phyloP scores from a whole-genome alignment of 2,113 vertebrate species.

The Seriola quinqueradiata region DNA sequence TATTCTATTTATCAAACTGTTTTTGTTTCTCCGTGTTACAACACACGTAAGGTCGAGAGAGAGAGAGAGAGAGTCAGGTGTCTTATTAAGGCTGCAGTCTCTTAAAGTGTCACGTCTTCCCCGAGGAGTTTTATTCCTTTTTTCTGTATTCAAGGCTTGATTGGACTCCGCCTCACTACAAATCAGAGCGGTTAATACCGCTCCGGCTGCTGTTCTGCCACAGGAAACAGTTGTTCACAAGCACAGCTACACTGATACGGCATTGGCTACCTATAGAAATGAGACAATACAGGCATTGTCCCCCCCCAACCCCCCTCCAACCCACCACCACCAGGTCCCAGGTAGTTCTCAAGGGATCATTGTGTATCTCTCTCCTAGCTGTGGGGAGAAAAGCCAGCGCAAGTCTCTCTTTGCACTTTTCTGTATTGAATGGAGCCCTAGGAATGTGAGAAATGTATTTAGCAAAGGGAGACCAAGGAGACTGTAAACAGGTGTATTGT shows the following conservation, averaged over 20 bases:
- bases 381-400: slow-evolving; percentile 57
- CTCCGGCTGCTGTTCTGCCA: slow-evolving; percentile 59
- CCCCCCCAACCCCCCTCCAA: background rate
- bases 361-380: slow-evolving; percentile 69
- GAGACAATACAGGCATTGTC: slow-evolving; percentile 79
- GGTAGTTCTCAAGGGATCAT: slow-evolving; percentile 81
- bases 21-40: slow-evolving; percentile 66
- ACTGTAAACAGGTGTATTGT: slow-evolving; percentile 83
- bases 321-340: slow-evolving; percentile 56
- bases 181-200: slow-evolving; percentile 44
- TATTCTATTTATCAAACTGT: slow-evolving; percentile 84
- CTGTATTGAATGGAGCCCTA: slow-evolving; percentile 78
- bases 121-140: slow-evolving; percentile 33
- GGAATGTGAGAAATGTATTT: slow-evolving; percentile 85
- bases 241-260: slow-evolving; percentile 62
- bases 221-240: slow-evolving; percentile 74
- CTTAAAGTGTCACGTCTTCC: slow-evolving; percentile 65
- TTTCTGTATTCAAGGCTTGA: slow-evolving; percentile 42
- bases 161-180: slow-evolving; percentile 47
- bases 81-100: slow-evolving; percentile 65
- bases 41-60: slow-evolving; percentile 49
- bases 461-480: slow-evolving; percentile 75
- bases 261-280: slow-evolving; percentile 75
- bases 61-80: slow-evolving; percentile 51
- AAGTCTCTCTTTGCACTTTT: slow-evolving; percentile 79